Evolutionary conservation across 2,113 vertebrate genomes (phyloP).

Genomic region (Tychaedon coryphoeus): DNA sequence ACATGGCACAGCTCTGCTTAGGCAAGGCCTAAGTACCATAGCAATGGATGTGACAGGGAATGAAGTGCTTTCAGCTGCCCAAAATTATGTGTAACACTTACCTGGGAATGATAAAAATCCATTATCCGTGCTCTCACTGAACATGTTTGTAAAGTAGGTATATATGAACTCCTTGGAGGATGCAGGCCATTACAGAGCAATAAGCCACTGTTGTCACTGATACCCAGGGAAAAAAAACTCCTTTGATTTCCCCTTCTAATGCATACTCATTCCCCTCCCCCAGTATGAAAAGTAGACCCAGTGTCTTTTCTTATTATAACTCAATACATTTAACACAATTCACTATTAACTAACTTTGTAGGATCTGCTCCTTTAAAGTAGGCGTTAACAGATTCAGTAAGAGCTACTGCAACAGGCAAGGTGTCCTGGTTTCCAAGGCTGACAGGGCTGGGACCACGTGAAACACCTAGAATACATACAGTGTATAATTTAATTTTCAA

Average conservation of each 20-base stretch:
- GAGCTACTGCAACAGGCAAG: conserved; percentile 93
- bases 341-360: conserved; percentile 88
- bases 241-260: not conserved
- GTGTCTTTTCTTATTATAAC: not conserved
- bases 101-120: not conserved
- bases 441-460: conserved; percentile 95
- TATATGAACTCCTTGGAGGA: not conserved
- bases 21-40: not conserved
- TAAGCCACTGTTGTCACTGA: not conserved
- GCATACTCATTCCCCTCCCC: not conserved
- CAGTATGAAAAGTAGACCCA: not conserved
- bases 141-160: not conserved
- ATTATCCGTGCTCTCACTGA: not conserved
- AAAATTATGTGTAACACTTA: not conserved
- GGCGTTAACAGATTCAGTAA: conserved; percentile 96
- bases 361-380: conserved; percentile 99
- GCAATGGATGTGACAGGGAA: not conserved
- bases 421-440: conserved; percentile 92
- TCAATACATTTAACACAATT: conserved; percentile 35
- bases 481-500: conserved; percentile 52
- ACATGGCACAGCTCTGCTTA: not conserved
- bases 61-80: not conserved
- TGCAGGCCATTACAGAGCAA: not conserved
- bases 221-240: rapidly evolving
- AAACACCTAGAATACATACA: conserved; percentile 84